Conservation (phyloP, 2,797 vertebrate genomes). For the Okamejei kenojei region DNA sequence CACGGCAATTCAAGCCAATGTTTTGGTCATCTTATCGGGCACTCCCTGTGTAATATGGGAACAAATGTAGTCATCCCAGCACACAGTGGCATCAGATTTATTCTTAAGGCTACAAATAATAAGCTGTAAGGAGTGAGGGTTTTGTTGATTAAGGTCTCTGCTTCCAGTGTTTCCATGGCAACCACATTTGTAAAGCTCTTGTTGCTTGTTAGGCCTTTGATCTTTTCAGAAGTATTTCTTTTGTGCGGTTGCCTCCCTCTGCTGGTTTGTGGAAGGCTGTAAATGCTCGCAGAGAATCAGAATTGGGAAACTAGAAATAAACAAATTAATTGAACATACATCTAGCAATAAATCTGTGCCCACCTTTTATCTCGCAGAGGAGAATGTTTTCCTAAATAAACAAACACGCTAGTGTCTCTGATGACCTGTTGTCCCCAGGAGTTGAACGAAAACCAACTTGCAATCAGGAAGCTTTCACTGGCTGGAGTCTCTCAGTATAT, state of each 20-base stretch:
- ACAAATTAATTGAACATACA: slow-evolving; percentile 25
- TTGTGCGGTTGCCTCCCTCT: slow-evolving; percentile 47
- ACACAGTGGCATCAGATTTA: not conserved
- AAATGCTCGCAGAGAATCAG: not conserved
- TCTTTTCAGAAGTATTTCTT: slow-evolving; percentile 52
- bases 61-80: not conserved
- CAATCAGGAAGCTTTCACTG: not conserved
- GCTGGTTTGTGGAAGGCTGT: slow-evolving; percentile 24
- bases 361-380: not conserved
- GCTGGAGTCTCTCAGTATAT: not conserved
- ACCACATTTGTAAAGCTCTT: slow-evolving; percentile 63
- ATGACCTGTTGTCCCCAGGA: not conserved
- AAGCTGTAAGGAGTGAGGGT: slow-evolving; percentile 24
- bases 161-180: slow-evolving; percentile 66
- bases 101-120: slow-evolving; percentile 29
- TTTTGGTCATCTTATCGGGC: not conserved
- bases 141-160: slow-evolving; percentile 44
- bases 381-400: not conserved
- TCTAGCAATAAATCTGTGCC: not conserved
- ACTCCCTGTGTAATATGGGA: not conserved
- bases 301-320: slow-evolving; percentile 13
- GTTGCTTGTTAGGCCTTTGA: slow-evolving; percentile 66
- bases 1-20: not conserved
- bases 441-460: not conserved
- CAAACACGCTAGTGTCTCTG: not conserved